Evolutionary conservation across 2,797 vertebrate species (phyloP).

Genomic region (Adelosebastes latens): DNA sequence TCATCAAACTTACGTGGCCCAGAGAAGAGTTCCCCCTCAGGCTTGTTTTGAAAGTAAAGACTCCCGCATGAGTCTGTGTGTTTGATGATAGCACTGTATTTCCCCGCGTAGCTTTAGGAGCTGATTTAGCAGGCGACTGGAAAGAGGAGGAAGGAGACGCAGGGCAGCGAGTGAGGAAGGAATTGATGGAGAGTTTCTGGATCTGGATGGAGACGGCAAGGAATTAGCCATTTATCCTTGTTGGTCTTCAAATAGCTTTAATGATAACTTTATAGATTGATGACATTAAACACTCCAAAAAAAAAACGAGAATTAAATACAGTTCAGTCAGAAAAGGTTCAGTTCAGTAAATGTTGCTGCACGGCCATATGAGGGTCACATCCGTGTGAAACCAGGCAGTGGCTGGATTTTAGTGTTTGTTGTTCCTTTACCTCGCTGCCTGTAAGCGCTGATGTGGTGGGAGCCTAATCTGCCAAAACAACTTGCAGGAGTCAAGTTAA

Average conservation of each 20-base stretch:
- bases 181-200: slow-evolving; percentile 46
- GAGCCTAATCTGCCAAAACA: slow-evolving; percentile 46
- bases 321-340: neutral
- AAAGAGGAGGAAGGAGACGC: slow-evolving; percentile 45
- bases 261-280: slow-evolving; percentile 48
- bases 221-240: slow-evolving; percentile 40
- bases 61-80: slow-evolving; percentile 77
- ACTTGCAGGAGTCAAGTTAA: slow-evolving; percentile 39
- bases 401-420: slow-evolving; percentile 55
- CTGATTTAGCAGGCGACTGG: slow-evolving; percentile 62
- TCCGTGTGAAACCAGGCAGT: slow-evolving; percentile 26
- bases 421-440: slow-evolving; percentile 47
- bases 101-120: slow-evolving; percentile 59
- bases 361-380: slow-evolving; percentile 25
- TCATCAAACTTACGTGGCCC: slow-evolving; percentile 69
- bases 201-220: slow-evolving; percentile 42
- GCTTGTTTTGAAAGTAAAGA: slow-evolving; percentile 72
- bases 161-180: slow-evolving; percentile 35
- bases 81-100: slow-evolving; percentile 81
- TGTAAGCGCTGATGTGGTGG: slow-evolving; percentile 20
- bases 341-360: slow-evolving; percentile 20
- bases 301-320: neutral
- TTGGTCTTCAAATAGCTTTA: slow-evolving; percentile 41
- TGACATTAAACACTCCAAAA: slow-evolving; percentile 15
- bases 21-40: slow-evolving; percentile 67